phyloP scores from a whole-genome alignment of 1,140 invertebrate species.

The Drosophila neocordata region DNA sequence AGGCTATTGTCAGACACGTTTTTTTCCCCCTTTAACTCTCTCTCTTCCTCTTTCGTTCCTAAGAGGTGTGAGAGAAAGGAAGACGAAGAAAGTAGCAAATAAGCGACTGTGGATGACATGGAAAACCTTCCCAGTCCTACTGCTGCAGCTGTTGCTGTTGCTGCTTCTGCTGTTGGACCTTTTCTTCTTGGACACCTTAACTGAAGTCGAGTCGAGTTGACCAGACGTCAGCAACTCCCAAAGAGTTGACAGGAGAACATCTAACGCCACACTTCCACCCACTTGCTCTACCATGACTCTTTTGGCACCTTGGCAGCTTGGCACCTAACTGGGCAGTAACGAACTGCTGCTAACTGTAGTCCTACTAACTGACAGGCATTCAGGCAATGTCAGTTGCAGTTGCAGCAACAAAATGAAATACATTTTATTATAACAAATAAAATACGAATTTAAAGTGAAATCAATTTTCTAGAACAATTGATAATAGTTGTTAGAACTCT shows the following conservation, averaged over 20 bases:
- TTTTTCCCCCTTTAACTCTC: neutral
- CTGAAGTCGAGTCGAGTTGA: constrained; percentile 16
- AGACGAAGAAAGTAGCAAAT: constrained; percentile 5
- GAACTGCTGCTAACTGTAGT: constrained; percentile 49
- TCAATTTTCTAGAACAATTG: constrained; percentile 38
- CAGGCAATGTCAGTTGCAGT: constrained; percentile 59
- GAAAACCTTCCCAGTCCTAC: constrained; percentile 26
- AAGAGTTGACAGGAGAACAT: constrained; percentile 36
- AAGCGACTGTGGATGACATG: constrained; percentile 16
- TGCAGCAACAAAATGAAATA: constrained; percentile 27
- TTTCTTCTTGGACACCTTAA: neutral
- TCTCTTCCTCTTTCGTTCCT: neutral
- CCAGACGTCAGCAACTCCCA: constrained; percentile 21
- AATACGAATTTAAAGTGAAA: constrained; percentile 43
- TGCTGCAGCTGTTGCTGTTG: neutral
- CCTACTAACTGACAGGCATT: constrained; percentile 61
- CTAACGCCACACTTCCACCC: neutral
- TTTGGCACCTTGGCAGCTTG: constrained; percentile 20
- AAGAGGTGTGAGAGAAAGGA: neutral
- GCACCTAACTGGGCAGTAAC: constrained; percentile 47
- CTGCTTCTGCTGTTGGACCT: no score
- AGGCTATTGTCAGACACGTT: constrained; percentile 49
- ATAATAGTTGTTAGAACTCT: neutral
- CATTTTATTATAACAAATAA: constrained; percentile 19
- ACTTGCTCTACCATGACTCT: neutral